These are phyloP conservation scores for Hiodon tergisus DNA, from an alignment of 2,113 vertebrate species.

Conservation along the genomic window DNA sequence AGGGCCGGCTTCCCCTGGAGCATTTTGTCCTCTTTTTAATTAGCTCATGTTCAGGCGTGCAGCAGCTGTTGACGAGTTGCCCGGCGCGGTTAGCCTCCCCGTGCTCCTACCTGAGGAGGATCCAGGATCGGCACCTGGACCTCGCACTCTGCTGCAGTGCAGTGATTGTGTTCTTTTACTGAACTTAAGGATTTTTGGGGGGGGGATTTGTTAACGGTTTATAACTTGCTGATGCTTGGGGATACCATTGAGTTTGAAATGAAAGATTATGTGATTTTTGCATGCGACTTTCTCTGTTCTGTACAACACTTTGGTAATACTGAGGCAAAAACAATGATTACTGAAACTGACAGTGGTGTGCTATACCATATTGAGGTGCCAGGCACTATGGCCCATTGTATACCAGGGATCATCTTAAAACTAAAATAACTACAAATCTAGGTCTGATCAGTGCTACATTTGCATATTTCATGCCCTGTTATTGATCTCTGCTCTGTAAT, in stretches of 20 bases:
- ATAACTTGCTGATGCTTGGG: slow-evolving; percentile 43
- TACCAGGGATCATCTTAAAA: too few species aligned
- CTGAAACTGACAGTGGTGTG: too few species aligned
- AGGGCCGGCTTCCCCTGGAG: slow-evolving; percentile 42
- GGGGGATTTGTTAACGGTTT: slow-evolving; percentile 24
- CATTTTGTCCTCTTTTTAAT: slow-evolving; percentile 42
- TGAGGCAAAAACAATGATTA: neutral
- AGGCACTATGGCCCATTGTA: too few species aligned
- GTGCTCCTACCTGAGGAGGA: slow-evolving; percentile 60
- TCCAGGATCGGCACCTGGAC: slow-evolving; percentile 67
- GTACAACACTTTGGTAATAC: neutral
- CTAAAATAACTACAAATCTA: too few species aligned
- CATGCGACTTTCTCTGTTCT: slow-evolving; percentile 2
- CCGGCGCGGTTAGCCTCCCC: slow-evolving; percentile 61
- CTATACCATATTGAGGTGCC: too few species aligned
- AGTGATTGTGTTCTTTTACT: slow-evolving; percentile 57
- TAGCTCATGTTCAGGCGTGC: slow-evolving; percentile 44
- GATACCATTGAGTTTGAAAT: slow-evolving; percentile 40
- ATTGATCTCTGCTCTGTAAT: too few species aligned
- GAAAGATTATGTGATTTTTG: slow-evolving; percentile 39
- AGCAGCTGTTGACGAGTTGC: slow-evolving; percentile 69
- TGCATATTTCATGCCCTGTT: too few species aligned
- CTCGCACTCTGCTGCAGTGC: slow-evolving; percentile 71
- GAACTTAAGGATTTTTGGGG: slow-evolving; percentile 47
- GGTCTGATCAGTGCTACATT: too few species aligned